A percentile compares a stretch with the other conserved stretches of the same genome.
phyloP scores from a whole-genome alignment of 1,140 invertebrate genomes.

The Charaxes varanes region DNA sequence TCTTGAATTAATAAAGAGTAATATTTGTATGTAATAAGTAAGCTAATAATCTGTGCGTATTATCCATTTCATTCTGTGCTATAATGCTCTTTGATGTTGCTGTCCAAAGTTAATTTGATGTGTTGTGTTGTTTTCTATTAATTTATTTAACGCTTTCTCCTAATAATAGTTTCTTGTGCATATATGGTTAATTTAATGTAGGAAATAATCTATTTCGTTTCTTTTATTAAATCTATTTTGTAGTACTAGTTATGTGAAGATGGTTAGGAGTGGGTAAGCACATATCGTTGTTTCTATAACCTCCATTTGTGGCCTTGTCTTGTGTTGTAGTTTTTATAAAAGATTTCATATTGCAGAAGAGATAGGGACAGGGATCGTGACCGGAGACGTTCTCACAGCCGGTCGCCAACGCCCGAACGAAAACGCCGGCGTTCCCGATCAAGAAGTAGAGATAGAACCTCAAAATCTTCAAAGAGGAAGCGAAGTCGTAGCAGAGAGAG shows the following conservation, averaged over 20 bases:
- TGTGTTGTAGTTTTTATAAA: conserved; percentile 12
- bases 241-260: conserved; percentile 15
- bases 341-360: conserved; percentile 38
- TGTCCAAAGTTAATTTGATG: too few species aligned
- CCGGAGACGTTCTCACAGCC: conserved; percentile 63
- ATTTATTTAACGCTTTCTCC: too few species aligned
- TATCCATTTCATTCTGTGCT: too few species aligned
- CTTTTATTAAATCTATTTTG: background rate
- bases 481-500: conserved; percentile 69
- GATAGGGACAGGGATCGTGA: conserved; percentile 62
- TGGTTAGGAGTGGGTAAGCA: conserved; percentile 67
- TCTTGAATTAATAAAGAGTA: too few species aligned
- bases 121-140: too few species aligned
- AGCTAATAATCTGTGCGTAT: too few species aligned
- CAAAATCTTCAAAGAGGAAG: conserved; percentile 68
- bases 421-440: conserved; percentile 76
- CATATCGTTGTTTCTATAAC: too few species aligned
- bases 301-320: background rate
- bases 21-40: too few species aligned
- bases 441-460: conserved; percentile 76
- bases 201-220: too few species aligned
- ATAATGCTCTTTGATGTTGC: too few species aligned
- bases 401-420: conserved; percentile 76
- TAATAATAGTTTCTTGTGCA: too few species aligned
- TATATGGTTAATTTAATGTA: too few species aligned